Conservation (phyloP, 2,797 vertebrate genomes). For the Cirrhinus mrigala region DNA sequence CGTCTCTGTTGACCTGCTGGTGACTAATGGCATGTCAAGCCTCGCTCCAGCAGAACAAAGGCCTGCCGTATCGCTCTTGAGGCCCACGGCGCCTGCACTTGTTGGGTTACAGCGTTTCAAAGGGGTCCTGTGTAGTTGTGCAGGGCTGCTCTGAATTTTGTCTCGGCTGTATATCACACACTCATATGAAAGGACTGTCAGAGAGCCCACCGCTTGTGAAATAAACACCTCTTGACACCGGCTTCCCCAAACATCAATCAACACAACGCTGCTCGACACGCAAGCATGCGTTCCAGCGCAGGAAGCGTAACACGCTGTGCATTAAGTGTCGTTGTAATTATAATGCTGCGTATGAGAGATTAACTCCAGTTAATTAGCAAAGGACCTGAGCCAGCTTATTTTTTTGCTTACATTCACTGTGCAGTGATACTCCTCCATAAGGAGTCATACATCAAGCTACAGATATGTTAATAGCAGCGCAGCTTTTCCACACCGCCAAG, state of each 20-base stretch:
- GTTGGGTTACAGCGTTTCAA: conserved; percentile 78
- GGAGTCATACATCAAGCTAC: conserved; percentile 68
- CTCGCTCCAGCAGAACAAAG: conserved; percentile 69
- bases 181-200: conserved; percentile 74
- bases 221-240: conserved; percentile 73
- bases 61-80: conserved; percentile 68
- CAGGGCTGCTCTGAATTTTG: conserved; percentile 67
- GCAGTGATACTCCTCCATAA: conserved; percentile 62
- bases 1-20: conserved; percentile 67
- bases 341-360: conserved; percentile 49
- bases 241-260: conserved; percentile 68
- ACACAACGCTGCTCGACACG: conserved; percentile 36
- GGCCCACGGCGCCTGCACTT: conserved; percentile 73
- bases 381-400: conserved; percentile 66
- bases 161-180: conserved; percentile 71
- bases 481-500: conserved; percentile 47
- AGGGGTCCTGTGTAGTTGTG: conserved; percentile 71
- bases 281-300: neutral
- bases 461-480: conserved; percentile 50
- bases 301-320: conserved; percentile 19
- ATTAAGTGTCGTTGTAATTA: conserved; percentile 67
- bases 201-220: conserved; percentile 67
- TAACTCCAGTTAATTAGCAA: conserved; percentile 65
- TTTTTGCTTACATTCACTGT: conserved; percentile 69
- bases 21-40: conserved; percentile 73